Base-by-base conservation (phyloP, 2,113 vertebrate genomes). In the Stictonetta naevosa region DNA sequence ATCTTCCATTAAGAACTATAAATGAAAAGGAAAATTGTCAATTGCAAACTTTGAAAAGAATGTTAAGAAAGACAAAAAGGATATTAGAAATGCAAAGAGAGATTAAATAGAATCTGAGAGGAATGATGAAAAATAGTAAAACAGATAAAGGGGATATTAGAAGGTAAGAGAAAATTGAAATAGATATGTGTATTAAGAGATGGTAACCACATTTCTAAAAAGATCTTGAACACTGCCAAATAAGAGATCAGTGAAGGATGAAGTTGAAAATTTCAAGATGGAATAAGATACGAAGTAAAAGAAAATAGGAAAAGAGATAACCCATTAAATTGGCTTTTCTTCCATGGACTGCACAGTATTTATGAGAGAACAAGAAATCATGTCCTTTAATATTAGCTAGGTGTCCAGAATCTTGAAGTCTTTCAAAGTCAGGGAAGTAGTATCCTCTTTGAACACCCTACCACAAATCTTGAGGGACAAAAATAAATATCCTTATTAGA, bases 61-160 rank as follows among this genome's bases (percentile, higher is more conserved):
- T 60, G 10, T 4, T 84, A 59, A 76, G 50, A 52, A 88, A 86
- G 62, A 87, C 56, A 79, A 90, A 90, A 94, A 64, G 53, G 78
- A 85, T 44, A 93, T 96, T 97, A 95, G 92, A 96, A 95, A 92
- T 88, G 29, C 86, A 95, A 82, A 77, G 26, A 50, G 23, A 50
- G 6, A 90, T 78, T 63, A 85, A 95, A 88, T 46, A 75, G 79
- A 86, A 88, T 91, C 59, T 72, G 83, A 91, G 60, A 86, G 77
- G 74, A 95, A 87, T 89, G 40, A 86, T 82, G 88, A 85, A 93
- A 95, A 96, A 64, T 34, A 89, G 36, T 69, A 76, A 93, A 83
- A 91, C 20, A 87, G 81, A 94, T 88, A 82, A 79, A 95, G n/a
- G 12, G 74, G 48, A 72, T 96, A 93, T 90, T 93, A 90, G 76